Evolutionary conservation across 2,888 invertebrate genomes (phyloP), one percentile per base, ranked within the genome.

Genomic region (Apodemia hepburni): DNA sequence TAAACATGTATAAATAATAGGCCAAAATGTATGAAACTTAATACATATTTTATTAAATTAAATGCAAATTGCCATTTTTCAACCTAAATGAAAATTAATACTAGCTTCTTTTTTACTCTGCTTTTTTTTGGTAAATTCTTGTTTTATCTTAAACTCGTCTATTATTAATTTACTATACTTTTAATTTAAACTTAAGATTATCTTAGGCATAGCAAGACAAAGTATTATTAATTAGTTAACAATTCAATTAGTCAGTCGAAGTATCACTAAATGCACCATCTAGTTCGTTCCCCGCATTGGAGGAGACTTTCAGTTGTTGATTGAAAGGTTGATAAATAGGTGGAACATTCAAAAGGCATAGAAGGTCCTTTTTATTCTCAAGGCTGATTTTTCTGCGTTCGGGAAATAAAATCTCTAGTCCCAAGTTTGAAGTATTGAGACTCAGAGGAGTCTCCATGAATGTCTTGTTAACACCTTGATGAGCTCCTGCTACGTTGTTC

Each of bases 401-500:
- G 33, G 60, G 60, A 60, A 29, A 60, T 60, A 60, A 60, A 60
- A 60, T 49, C 49, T 35, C 15, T 17, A 51, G 35, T 58, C 18
- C 49, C 18, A 49, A 49, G 17, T 49, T 51, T 11, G 22, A 51
- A 51, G 51, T 51, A 18, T 18, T 51, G n/a, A n/a, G n/a, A n/a
- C n/a, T n/a, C n/a, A n/a, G n/a, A n/a, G n/a, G n/a, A n/a, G n/a
- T n/a, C n/a, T n/a, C n/a, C n/a, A n/a, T n/a, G n/a, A n/a, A n/a
- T n/a, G n/a, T n/a, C n/a, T n/a, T n/a, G n/a, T n/a, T n/a, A n/a
- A n/a, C n/a, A n/a, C n/a, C n/a, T 51, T 51, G 51, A 51, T 51
- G 51, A 51, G 64, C 68, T 68, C 62, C 69, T 69, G 62, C 61
- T 64, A 42, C 58, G 60, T 61, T 64, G 59, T 65, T 65, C 65